Conservation (phyloP, 1,140 invertebrate species). For the Drosophila mauritiana region DNA sequence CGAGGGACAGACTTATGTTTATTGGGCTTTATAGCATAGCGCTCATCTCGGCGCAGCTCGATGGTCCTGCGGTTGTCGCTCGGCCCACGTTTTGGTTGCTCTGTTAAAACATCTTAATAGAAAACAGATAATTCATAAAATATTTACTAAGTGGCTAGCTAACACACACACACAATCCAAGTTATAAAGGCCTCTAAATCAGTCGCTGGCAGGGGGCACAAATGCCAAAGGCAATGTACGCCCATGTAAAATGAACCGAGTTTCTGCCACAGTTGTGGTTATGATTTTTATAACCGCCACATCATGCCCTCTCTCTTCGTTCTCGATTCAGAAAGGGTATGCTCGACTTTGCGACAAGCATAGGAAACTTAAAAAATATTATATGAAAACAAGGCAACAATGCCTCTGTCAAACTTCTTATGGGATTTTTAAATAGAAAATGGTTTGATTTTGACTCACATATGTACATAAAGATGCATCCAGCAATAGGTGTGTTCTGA, state of each 20-base stretch:
- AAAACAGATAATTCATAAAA: slow-evolving; percentile 81
- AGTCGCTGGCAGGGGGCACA: slow-evolving; percentile 25
- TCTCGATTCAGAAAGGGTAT: not conserved
- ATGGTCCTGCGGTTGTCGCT: slow-evolving; percentile 41
- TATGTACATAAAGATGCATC: too few relatives aligned
- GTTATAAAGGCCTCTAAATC: slow-evolving; percentile 46
- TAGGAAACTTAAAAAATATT: not conserved
- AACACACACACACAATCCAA: slow-evolving; percentile 6
- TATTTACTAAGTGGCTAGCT: slow-evolving; percentile 69
- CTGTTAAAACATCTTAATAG: slow-evolving; percentile 78
- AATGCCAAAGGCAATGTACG: slow-evolving; percentile 49
- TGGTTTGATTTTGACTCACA: too few relatives aligned
- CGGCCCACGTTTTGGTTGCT: slow-evolving; percentile 42
- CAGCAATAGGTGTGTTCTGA: too few relatives aligned
- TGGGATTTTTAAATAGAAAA: too few relatives aligned
- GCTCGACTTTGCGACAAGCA: not conserved
- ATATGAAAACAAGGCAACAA: too few relatives aligned
- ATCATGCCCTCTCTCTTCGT: slow-evolving; percentile 35
- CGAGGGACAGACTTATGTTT: slow-evolving; percentile 68
- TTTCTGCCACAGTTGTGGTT: slow-evolving; percentile 62
- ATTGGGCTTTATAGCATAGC: slow-evolving; percentile 71
- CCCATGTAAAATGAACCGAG: slow-evolving; percentile 32
- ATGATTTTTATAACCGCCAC: slow-evolving; percentile 56
- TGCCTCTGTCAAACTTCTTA: too few relatives aligned
- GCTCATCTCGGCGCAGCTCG: slow-evolving; percentile 43